A percentile compares a stretch with the other conserved stretches of the same genome.
Conservation (phyloP, 2,888 invertebrate genomes). For the Crossocerus cetratus region DNA sequence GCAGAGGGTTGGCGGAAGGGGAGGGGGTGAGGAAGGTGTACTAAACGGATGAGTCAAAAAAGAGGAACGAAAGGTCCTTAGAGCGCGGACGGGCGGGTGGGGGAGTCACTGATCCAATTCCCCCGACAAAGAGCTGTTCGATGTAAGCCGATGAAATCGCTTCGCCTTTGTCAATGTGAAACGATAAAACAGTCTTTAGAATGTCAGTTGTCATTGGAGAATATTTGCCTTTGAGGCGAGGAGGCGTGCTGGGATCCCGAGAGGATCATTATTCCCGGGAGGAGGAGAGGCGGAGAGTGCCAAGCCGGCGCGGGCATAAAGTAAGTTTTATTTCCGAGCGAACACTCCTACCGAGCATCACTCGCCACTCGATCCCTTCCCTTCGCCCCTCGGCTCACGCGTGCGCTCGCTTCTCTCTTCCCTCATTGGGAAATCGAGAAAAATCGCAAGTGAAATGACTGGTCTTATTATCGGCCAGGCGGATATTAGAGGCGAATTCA, state of each 20-base stretch:
- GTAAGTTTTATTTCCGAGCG: slow-evolving; percentile 5
- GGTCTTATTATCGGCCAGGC: too few relatives aligned
- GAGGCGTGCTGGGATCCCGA: background rate
- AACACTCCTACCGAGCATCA: background rate
- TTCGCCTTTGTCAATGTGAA: slow-evolving; percentile 11
- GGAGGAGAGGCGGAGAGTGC: too few relatives aligned
- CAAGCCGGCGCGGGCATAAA: slow-evolving; percentile 2
- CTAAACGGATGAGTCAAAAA: slow-evolving; percentile 22
- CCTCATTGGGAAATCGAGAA: background rate
- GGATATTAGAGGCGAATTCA: too few relatives aligned
- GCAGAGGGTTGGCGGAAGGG: too few relatives aligned
- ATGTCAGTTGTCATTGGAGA: slow-evolving; percentile 30
- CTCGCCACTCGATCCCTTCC: background rate
- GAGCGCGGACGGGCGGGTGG: too few relatives aligned
- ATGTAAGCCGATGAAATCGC: slow-evolving; percentile 28
- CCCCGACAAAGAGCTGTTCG: slow-evolving; percentile 38
- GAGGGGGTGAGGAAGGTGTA: too few relatives aligned
- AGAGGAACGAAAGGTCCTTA: slow-evolving; percentile 38
- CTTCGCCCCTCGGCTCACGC: background rate
- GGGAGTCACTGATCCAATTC: slow-evolving; percentile 44
- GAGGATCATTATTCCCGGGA: slow-evolving; percentile 29
- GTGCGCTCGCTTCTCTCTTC: background rate
- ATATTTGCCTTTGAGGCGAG: slow-evolving; percentile 38
- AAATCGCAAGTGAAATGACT: background rate
- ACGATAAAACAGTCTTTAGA: slow-evolving; percentile 40